Conservation (phyloP, 2,797 vertebrate genomes). For the Pseudochaenichthys georgianus region DNA sequence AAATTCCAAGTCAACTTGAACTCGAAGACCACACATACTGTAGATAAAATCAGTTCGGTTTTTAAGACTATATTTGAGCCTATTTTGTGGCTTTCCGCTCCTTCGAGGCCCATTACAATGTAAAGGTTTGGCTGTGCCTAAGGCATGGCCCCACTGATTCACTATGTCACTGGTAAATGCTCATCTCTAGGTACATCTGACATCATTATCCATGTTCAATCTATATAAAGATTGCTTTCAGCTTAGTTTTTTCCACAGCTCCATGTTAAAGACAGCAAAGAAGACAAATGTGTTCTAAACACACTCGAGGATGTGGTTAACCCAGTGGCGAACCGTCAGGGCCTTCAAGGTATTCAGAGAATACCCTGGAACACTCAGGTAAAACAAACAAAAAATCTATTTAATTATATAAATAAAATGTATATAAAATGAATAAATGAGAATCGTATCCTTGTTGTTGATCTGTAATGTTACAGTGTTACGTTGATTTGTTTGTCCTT, state of each 20-base stretch:
- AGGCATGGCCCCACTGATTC: slow-evolving; percentile 24
- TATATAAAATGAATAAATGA: too few relatives aligned
- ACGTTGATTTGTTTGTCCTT: too few relatives aligned
- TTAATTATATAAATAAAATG: too few relatives aligned
- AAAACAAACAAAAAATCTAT: too few relatives aligned
- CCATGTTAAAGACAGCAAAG: slow-evolving; percentile 6
- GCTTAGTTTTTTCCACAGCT: background rate
- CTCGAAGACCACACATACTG: slow-evolving; percentile 49
- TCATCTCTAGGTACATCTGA: background rate
- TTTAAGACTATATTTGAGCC: slow-evolving; percentile 29
- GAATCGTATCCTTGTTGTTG: too few relatives aligned
- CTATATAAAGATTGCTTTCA: slow-evolving; percentile 20
- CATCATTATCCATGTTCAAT: slow-evolving; percentile 16
- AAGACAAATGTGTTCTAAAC: background rate
- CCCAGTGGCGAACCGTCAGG: too few relatives aligned
- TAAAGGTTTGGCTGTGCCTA: slow-evolving; percentile 15
- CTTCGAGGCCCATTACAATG: slow-evolving; percentile 24
- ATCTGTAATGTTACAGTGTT: too few relatives aligned
- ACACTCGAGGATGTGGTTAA: background rate
- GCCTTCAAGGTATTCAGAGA: too few relatives aligned
- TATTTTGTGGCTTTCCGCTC: slow-evolving; percentile 17
- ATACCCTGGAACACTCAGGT: too few relatives aligned
- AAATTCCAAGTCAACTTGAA: slow-evolving; percentile 29
- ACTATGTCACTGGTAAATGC: slow-evolving; percentile 20
- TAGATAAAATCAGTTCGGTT: slow-evolving; percentile 16